Base-by-base conservation (phyloP, 2,797 vertebrate genomes). In the Notamacropus eugenii region DNA sequence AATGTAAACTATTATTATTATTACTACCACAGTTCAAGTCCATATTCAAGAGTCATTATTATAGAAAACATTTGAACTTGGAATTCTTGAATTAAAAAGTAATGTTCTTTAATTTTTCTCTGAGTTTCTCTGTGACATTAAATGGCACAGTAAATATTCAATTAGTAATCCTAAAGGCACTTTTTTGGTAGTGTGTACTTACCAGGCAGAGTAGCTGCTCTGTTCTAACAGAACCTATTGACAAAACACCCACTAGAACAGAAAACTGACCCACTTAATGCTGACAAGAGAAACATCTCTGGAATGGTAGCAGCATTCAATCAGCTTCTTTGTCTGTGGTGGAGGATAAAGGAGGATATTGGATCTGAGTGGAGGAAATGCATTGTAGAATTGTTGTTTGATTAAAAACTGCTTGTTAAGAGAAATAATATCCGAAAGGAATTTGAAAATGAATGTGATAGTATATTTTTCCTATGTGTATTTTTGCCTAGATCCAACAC, bases 201-300 rank as follows among this genome's bases (percentile, higher is more conserved):
- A 97, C 95, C 91, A 97, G 95, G 91, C 90, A 94, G 93, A 94
- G 82, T 91, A 96, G 0, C n/a, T 96, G 58, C 29, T 97, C 19
- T 98, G 74, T 97, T 98, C 29, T 92, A 95, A 90, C 93, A 97
- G 93, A 96, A 46, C 92, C 4, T 93, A 31, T 95, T 98, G 95
- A 97, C 94, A 96, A 97, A 97, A 97, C 40, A 46, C 28, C 55
- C 96, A 94, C 90, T 97, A 93, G 93, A 98, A 97, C 93, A 97
- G 96, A 97, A 98, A 98, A 97, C 97, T 98, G 97, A 97, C 96
- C 93, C 34, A 93, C 94, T 96, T 98, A 96, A 96, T 98, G 92
- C 93, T 98, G 82, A 96, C 97, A 94, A 96, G 96, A 97, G 94
- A 94, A 96, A 92, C 91, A 90, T 56, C 95, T 96, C 14, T 92